Evolutionary conservation across 2,797 vertebrate genomes (phyloP), one percentile per base, ranked within the genome.

Genomic region (Iguana delicatissima): DNA sequence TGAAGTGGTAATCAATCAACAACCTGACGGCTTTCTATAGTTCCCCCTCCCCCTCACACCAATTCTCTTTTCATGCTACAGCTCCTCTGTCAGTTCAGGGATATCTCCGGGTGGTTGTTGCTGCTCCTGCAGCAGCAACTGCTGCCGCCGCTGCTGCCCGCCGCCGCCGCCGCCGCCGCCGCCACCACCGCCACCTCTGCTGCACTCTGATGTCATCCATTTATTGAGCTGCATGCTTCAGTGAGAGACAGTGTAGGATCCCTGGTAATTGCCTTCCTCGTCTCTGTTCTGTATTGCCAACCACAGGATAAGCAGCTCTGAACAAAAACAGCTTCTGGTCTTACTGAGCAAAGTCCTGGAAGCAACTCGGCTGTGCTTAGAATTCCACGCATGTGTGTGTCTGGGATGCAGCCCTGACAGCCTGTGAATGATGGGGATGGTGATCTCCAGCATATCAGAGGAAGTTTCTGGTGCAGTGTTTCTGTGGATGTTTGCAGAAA

Each of bases 291-390:
- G 8, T 67, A 80, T 74, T 64, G 89, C 32, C 88, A 85, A 72
- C 72, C n/a, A 42, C 8, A 79, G 80, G 84, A 82, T 29, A 85
- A 89, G 26, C 57, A 69, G 57, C 82, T 89, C 80, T 87, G 85
- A 77, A 89, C 67, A n/a, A 87, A 76, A 73, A 80, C 59, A 42
- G 93, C 85, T 85, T 91, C 89, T 87, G 22, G 67, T 50, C 50
- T 84, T 86, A n/a, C 87, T 90, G 89, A 79, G 85, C 77, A 85
- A 82, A 67, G 57, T 89, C 80, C 64, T 20, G 85, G 0, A 89
- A 77, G 89, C 62, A 83, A 6, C 50, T 90, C 55, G 4, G 29
- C 74, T 76, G 79, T 13, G 79, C 90, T 88, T 81, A 89, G 91
- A 89, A 86, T 84, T 52, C 89, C 80, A 85, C 69, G 29, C 0